Conservation (phyloP, 2,113 vertebrate genomes). For the Pangasianodon hypophthalmus region DNA sequence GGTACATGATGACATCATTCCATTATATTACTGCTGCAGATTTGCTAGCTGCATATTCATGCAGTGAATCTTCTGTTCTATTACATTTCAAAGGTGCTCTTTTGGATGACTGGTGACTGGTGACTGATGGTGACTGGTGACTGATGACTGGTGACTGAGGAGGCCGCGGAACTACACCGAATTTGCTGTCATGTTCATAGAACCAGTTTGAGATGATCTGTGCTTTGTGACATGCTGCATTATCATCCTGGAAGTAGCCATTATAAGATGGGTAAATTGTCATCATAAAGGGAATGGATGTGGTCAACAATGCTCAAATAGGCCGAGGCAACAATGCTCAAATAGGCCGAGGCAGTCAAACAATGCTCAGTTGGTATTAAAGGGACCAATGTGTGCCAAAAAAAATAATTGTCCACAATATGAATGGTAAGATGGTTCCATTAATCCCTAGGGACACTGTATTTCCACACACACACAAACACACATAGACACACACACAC, state of each 20-base stretch:
- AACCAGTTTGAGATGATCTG: no score
- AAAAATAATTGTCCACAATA: neutral
- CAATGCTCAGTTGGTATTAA: neutral
- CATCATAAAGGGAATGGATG: neutral
- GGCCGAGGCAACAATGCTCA: neutral
- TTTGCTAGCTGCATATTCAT: neutral
- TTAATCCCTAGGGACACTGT: neutral
- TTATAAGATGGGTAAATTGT: neutral
- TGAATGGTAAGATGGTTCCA: neutral
- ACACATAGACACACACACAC: neutral
- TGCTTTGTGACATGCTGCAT: neutral
- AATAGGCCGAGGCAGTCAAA: neutral
- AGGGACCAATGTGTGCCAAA: neutral
- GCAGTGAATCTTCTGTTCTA: neutral
- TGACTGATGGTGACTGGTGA: no score
- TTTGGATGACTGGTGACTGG: no score
- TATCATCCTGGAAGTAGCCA: no score
- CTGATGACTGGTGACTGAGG: no score
- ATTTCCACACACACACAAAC: neutral
- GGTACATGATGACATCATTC: neutral
- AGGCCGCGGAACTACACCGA: neutral
- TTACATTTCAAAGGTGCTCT: no score
- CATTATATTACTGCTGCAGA: no score
- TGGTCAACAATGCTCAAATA: neutral
- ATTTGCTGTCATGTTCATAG: neutral